These are phyloP conservation scores for Colius striatus DNA, from an alignment of 2,113 vertebrate species.

Conservation along the genomic window DNA sequence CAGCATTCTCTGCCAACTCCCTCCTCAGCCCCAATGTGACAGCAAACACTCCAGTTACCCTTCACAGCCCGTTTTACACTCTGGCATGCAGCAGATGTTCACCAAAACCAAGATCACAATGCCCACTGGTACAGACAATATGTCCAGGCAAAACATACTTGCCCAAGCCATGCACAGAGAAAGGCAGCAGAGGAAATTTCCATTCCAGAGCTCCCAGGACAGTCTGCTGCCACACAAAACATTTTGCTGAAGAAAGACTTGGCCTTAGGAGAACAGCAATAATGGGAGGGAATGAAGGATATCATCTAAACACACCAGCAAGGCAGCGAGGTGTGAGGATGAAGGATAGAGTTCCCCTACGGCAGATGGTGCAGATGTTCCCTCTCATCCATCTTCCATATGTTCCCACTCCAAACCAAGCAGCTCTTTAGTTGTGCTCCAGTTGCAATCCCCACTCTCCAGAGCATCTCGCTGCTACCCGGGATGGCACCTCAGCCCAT, in stretches of 20 bases:
- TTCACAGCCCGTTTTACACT: not conserved
- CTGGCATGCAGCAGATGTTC: fast-evolving
- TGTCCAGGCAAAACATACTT: fast-evolving
- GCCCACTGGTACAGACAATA: not conserved
- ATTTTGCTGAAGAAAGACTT: not conserved
- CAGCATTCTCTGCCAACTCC: fast-evolving
- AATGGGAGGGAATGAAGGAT: not conserved
- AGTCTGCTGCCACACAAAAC: not conserved
- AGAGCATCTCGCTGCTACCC: fast-evolving
- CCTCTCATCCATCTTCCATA: not conserved
- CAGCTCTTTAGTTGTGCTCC: not conserved
- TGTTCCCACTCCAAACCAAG: not conserved
- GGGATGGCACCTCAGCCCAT: fast-evolving
- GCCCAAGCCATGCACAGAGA: not conserved
- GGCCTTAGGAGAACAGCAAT: fast-evolving
- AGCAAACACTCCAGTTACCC: not conserved
- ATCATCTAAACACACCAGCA: not conserved
- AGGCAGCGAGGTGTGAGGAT: fast-evolving
- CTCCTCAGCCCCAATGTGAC: fast-evolving
- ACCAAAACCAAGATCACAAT: fast-evolving
- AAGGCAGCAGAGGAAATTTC: not conserved
- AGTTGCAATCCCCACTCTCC: not conserved
- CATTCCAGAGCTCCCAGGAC: not conserved
- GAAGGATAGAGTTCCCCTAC: not conserved
- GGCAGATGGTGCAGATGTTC: not conserved